phyloP scores from a whole-genome alignment of 2,797 vertebrate species.

The Cyclopterus lumpus region DNA sequence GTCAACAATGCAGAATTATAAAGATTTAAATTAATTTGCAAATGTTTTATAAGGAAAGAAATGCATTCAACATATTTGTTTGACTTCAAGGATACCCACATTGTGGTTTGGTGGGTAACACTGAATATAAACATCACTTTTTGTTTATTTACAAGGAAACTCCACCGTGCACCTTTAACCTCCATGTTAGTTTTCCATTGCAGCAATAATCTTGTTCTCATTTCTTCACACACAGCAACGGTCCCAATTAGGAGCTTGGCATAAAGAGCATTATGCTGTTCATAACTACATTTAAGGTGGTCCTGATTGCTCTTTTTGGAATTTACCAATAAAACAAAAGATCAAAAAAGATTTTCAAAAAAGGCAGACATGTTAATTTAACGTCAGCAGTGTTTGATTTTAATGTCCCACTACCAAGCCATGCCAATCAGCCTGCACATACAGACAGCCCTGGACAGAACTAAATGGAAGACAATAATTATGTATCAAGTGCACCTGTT shows the following conservation, averaged over 20 bases:
- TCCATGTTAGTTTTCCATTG: not conserved
- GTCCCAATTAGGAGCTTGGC: not conserved
- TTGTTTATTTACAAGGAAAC: not conserved
- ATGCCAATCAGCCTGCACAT: not conserved
- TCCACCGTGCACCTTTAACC: not conserved
- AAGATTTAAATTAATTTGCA: not conserved
- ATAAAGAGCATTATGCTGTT: not conserved
- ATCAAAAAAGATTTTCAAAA: not conserved
- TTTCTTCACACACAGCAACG: constrained; percentile 38
- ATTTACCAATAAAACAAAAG: not conserved
- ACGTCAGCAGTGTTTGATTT: not conserved
- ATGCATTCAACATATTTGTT: not conserved
- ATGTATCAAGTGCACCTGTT: not conserved
- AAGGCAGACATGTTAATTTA: not conserved
- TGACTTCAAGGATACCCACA: not conserved
- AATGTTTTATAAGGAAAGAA: not conserved
- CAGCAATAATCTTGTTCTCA: not conserved
- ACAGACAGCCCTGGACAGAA: not conserved
- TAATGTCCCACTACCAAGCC: not conserved
- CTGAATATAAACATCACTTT: not conserved
- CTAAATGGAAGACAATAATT: not conserved
- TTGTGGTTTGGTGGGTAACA: not conserved
- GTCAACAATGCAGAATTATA: not conserved
- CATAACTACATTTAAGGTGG: not conserved
- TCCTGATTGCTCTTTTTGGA: not conserved